Percentiles rank a stretch among this genome's conserved stretches.
These are phyloP conservation scores for Fulica atra DNA, from an alignment of 2,113 vertebrate species.

Conservation along the genomic window DNA sequence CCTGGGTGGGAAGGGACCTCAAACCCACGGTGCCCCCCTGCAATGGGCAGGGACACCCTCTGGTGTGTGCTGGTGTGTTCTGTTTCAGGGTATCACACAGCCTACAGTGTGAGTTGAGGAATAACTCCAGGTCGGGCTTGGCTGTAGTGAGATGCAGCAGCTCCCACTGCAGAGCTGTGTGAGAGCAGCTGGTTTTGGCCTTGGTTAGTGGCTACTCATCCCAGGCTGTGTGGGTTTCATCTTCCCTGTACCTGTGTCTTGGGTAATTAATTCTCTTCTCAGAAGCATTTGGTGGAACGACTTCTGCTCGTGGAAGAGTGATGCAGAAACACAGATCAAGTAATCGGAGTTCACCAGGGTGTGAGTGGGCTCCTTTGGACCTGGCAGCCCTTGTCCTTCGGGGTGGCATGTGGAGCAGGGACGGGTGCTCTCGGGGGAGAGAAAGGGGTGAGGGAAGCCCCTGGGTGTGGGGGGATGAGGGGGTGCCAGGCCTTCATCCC, in stretches of 20 bases:
- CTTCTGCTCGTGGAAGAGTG: background rate
- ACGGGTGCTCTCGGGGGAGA: no score
- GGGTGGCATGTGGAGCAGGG: accelerated
- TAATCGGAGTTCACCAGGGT: no score
- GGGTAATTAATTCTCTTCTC: background rate
- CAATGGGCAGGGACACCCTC: no score
- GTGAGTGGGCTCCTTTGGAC: background rate
- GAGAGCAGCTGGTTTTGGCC: no score
- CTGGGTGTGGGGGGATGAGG: accelerated
- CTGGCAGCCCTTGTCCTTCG: background rate
- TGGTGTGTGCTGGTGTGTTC: background rate
- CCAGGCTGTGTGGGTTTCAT: background rate
- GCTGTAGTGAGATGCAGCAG: background rate
- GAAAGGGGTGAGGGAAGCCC: background rate
- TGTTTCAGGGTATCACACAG: no score
- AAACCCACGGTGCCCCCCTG: no score
- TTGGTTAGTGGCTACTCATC: background rate
- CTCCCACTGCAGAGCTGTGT: background rate
- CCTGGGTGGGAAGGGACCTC: no score
- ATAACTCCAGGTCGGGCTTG: accelerated
- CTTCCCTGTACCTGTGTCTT: background rate
- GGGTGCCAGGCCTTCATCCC: background rate
- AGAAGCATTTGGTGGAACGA: background rate
- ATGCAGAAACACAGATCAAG: background rate
- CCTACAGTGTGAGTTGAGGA: accelerated